Base-by-base conservation (phyloP, 2,888 invertebrate genomes). In the Dinocampus coccinellae region DNA sequence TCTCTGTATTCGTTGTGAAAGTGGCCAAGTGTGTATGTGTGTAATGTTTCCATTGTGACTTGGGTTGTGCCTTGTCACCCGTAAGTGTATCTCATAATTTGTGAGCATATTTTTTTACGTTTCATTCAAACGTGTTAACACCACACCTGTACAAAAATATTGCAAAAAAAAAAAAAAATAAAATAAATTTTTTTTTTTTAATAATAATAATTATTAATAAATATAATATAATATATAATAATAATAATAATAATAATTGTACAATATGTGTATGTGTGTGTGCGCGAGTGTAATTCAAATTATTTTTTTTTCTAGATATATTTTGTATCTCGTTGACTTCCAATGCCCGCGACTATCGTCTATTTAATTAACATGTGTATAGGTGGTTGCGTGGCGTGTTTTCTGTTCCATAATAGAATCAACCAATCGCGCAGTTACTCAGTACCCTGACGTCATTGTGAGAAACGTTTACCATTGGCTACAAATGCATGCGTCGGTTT, bases 351-450 rank as follows among this genome's bases (percentile, higher is more conserved):
- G 24, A 16, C 42, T 80, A 79, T 81, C 79, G 81, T 76, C 79
- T 81, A 82, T 84, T 84, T 84, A 84, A 84, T 84, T 83, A 84
- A 84, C 83, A 82, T 84, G 82, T 81, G 84, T 83, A 83, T 83
- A 82, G 83, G 82, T 85, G 85, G 84, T 84, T 87, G 87, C 87
- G 87, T 87, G 87, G 86, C 86, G 86, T 85, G 85, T 87, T 86
- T 83, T 81, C 81, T 83, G 84, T 85, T 83, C 84, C 84, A 83
- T 85, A 84, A 86, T 84, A 83, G 83, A 81, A 77, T 79, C 79
- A 79, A 75, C 87, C 87, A 87, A 87, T 87, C 81, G 78, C 79
- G 76, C 77, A 78, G 73, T 80, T 76, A 77, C 77, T 78, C 75
- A 77, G 74, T 73, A 75, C 72, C 75, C 79, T 85, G 85, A 87